Conservation (phyloP, 2,888 invertebrate species). For the Epicampocera succincta region DNA sequence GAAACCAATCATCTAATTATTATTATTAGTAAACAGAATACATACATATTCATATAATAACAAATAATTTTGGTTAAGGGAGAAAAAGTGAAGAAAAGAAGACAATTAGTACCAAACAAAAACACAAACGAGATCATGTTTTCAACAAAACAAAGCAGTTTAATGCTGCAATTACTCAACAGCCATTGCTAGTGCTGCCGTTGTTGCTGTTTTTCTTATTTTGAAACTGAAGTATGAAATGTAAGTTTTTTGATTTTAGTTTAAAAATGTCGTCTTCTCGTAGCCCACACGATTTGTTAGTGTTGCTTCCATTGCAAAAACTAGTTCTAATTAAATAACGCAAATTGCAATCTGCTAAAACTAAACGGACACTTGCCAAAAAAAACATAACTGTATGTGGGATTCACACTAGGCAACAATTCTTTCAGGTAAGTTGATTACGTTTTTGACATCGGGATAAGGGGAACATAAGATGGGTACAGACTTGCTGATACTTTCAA, state of each 20-base stretch:
- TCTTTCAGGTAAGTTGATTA: no score
- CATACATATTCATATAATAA: not conserved
- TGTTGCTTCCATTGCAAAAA: conserved; percentile 80
- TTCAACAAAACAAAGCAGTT: conserved; percentile 74
- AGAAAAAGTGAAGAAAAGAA: conserved; percentile 1
- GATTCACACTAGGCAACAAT: no score
- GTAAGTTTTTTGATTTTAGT: conserved; percentile 80
- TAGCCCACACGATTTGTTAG: conserved; percentile 76
- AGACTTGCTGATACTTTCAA: no score
- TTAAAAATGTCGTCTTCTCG: conserved; percentile 80
- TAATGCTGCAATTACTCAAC: conserved; percentile 59
- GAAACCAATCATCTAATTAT: not conserved
- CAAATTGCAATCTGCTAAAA: no score
- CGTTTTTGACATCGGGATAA: no score
- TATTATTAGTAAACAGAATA: no score
- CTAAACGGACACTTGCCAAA: no score
- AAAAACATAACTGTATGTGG: no score
- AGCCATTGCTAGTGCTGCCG: conserved; percentile 54
- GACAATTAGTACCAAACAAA: conserved; percentile 8
- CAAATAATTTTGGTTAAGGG: conserved; percentile 17
- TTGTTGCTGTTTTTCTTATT: conserved; percentile 47
- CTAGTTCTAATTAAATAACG: conserved; percentile 80
- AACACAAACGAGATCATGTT: conserved; percentile 57
- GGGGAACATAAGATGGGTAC: no score
- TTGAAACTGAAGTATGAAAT: conserved; percentile 79